Percentiles rank a stretch among this genome's conserved stretches.
Conservation (phyloP, 2,797 vertebrate genomes). For the Anomalospiza imberbis region DNA sequence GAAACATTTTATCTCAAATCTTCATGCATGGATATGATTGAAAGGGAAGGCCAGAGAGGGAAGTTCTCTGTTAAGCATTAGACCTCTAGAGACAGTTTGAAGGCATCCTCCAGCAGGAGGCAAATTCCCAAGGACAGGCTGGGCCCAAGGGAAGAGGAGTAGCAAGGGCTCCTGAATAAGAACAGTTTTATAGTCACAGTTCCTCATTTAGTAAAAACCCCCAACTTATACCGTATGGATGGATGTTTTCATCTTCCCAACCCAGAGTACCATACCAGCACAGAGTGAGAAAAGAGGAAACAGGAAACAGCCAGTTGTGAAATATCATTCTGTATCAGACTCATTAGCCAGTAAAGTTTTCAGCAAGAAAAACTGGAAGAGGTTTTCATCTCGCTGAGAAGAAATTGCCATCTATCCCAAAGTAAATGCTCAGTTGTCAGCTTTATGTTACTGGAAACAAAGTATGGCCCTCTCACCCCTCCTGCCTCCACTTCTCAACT, state of each 20-base stretch:
- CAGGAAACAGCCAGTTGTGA: neutral
- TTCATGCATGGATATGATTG: neutral
- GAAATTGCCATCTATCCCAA: neutral
- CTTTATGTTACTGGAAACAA: neutral
- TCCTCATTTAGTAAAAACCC: neutral
- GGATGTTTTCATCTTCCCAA: neutral
- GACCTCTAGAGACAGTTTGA: neutral
- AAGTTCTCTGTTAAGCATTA: neutral
- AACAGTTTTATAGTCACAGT: neutral
- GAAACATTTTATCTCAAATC: neutral
- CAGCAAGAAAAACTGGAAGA: neutral
- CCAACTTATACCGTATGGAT: neutral
- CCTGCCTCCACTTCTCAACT: neutral
- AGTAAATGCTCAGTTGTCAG: neutral
- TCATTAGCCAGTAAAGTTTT: neutral
- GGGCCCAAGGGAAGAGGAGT: neutral
- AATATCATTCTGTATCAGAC: neutral
- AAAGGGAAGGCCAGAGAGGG: neutral
- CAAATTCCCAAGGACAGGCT: conserved; percentile 25
- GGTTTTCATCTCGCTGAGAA: neutral
- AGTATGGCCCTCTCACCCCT: neutral
- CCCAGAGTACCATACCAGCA: neutral
- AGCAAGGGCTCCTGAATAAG: neutral
- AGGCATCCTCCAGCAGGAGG: neutral
- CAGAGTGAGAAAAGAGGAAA: neutral